Percentiles rank a stretch among this genome's conserved stretches.
These are phyloP conservation scores for Drosophila miranda DNA, from an alignment of 1,140 invertebrate genomes.

Conservation along the genomic window DNA sequence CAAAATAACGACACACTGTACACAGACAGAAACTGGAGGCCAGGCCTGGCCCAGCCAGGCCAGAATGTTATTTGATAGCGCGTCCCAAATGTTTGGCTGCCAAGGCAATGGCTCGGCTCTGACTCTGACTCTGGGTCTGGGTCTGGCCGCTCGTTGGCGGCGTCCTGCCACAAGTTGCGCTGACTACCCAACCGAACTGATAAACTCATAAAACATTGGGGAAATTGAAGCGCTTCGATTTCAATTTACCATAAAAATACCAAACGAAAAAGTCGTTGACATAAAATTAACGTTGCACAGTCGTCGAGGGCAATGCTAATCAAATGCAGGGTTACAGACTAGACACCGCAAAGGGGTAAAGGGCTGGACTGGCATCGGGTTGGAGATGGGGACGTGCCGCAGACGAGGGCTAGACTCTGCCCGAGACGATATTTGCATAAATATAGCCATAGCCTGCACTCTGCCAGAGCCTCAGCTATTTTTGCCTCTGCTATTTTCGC, in stretches of 20 bases:
- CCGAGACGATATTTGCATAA: slow-evolving; percentile 52
- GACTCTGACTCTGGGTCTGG: neutral
- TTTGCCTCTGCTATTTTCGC: slow-evolving; percentile 35
- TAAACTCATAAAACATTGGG: slow-evolving; percentile 79
- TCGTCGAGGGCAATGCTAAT: slow-evolving; percentile 44
- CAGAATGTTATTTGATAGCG: slow-evolving; percentile 74
- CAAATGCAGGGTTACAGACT: slow-evolving; percentile 52
- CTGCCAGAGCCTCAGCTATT: slow-evolving; percentile 17
- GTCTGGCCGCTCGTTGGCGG: slow-evolving; percentile 9
- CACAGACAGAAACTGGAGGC: slow-evolving; percentile 22
- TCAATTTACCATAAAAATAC: slow-evolving; percentile 80
- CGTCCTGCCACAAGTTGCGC: slow-evolving; percentile 77
- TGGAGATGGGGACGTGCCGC: too few relatives aligned
- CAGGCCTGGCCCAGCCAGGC: slow-evolving; percentile 12
- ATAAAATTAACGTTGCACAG: slow-evolving; percentile 75
- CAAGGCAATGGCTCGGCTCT: slow-evolving; percentile 64
- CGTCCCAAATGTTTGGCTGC: slow-evolving; percentile 78
- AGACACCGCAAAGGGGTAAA: slow-evolving; percentile 29
- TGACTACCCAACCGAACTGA: slow-evolving; percentile 63
- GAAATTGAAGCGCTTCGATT: slow-evolving; percentile 79
- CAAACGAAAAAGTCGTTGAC: slow-evolving; percentile 75
- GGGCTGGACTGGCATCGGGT: too few relatives aligned
- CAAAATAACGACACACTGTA: slow-evolving; percentile 77
- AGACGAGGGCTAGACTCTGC: slow-evolving; percentile 32
- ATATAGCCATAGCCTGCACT: slow-evolving; percentile 33